These are phyloP conservation scores for Pseudochirops cupreus DNA, from an alignment of 2,797 vertebrate species.

Conservation along the genomic window DNA sequence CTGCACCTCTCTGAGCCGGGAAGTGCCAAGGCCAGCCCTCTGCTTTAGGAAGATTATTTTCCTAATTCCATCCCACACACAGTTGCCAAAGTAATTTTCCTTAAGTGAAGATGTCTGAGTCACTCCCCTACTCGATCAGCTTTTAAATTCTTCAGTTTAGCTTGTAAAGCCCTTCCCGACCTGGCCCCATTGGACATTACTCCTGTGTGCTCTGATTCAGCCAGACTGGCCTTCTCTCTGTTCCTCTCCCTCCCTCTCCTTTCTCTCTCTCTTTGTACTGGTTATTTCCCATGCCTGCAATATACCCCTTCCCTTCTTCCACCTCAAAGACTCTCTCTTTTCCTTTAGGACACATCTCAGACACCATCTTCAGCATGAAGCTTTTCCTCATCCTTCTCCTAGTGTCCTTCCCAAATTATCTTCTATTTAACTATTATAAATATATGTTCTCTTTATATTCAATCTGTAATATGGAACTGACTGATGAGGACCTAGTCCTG, in stretches of 20 bases:
- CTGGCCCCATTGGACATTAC: not conserved
- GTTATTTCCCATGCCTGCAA: not conserved
- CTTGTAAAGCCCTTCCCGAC: not conserved
- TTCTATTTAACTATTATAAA: not conserved
- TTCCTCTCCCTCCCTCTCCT: not conserved
- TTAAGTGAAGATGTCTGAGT: not conserved
- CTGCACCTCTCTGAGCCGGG: not conserved
- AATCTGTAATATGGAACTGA: not conserved
- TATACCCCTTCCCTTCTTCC: not conserved
- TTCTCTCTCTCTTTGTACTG: not conserved
- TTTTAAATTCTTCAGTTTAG: not conserved
- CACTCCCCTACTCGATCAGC: not conserved
- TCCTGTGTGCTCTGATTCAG: not conserved
- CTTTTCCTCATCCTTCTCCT: not conserved
- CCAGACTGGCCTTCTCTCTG: not conserved
- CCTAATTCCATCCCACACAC: conserved; percentile 5
- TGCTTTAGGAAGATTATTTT: not conserved
- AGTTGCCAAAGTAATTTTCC: not conserved
- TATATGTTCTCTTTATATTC: not conserved
- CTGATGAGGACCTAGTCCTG: not conserved
- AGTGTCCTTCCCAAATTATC: not conserved
- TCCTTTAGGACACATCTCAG: not conserved
- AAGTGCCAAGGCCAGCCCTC: not conserved
- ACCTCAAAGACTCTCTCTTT: not conserved
- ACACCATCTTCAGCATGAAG: too few relatives aligned